Base-by-base conservation (phyloP, 2,888 invertebrate species). In the Zaprionus obscuricornis region DNA sequence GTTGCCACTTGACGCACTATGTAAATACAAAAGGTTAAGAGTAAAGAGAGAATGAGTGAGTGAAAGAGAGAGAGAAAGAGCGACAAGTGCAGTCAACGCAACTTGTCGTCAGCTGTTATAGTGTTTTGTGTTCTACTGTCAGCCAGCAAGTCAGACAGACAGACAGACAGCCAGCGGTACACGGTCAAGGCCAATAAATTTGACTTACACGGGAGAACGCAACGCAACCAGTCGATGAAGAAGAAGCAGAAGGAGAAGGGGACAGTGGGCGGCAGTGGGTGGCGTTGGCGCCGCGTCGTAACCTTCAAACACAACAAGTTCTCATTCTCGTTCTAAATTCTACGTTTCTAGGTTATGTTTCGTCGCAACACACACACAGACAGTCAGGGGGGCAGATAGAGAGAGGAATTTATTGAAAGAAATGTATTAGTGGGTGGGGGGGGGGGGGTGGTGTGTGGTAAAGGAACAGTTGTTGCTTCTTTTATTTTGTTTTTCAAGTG, bases 41-140 rank as follows among this genome's bases (percentile, higher is more conserved):
- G n/a, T n/a, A n/a, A n/a, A n/a, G n/a, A n/a, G n/a, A n/a, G n/a
- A n/a, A n/a, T n/a, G n/a, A n/a, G n/a, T 5, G 24, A 24, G 24
- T 6, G 24, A 6, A 24, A 8, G n/a, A n/a, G n/a, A n/a, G n/a
- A n/a, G n/a, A n/a, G n/a, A n/a, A n/a, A n/a, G n/a, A n/a, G n/a
- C n/a, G n/a, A n/a, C n/a, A n/a, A 68, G 55, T 68, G 68, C 68
- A 68, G 43, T 7, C 42, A 18, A 51, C 26, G 52, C 79, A 75
- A 73, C 60, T 75, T n/a, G n/a, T n/a, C n/a, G 77, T 79, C 81
- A 78, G 78, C 78, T 78, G 78, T 77, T 77, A 62, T 66, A 72
- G 70, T 66, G 74, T 76, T 57, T 24, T 40, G 10, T 22, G 57
- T 33, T 66, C 33, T 63, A 7, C 14, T 26, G 39, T 33, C n/a